These are phyloP conservation scores for Drosophila asahinai DNA, from an alignment of 1,140 invertebrate genomes.

Conservation along the genomic window DNA sequence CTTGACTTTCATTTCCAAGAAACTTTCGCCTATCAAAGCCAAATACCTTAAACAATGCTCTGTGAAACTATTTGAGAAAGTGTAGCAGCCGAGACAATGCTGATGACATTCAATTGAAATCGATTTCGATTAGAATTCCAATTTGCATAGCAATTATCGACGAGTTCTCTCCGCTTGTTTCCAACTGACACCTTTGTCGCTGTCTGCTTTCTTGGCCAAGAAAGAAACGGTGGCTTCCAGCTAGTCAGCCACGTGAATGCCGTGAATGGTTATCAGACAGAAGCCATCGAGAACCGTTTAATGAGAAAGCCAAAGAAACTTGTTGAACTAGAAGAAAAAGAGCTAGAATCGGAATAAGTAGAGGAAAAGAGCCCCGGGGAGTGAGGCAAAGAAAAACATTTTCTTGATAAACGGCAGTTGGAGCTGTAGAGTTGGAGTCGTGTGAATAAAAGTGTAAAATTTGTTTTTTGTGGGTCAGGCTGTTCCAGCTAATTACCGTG, in stretches of 20 bases:
- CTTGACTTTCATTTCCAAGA: conserved; percentile 15
- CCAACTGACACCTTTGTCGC: conserved; percentile 44
- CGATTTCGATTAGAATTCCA: conserved; percentile 54
- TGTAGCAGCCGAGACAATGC: conserved; percentile 17
- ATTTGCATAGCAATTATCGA: conserved; percentile 52
- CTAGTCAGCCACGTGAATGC: background rate
- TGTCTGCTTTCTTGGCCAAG: conserved; percentile 25
- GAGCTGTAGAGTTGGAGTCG: conserved; percentile 31
- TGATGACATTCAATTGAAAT: conserved; percentile 49
- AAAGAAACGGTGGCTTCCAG: background rate
- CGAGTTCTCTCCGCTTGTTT: conserved; percentile 9
- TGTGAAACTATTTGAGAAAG: conserved; percentile 40
- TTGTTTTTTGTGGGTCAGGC: conserved; percentile 35
- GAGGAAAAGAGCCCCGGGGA: background rate
- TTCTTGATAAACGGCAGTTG: conserved; percentile 59
- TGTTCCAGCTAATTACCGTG: conserved; percentile 67
- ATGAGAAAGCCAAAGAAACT: conserved; percentile 53
- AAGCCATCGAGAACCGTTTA: conserved; percentile 47
- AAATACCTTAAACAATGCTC: background rate
- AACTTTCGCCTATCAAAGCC: conserved; percentile 37
- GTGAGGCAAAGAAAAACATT: conserved; percentile 36
- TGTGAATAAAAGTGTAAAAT: conserved; percentile 55
- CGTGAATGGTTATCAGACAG: conserved; percentile 35
- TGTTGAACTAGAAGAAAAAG: conserved; percentile 41
- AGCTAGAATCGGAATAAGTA: conserved; percentile 11